Base-by-base conservation (phyloP, 2,888 invertebrate genomes). In the Ecliptopera silaceata region DNA sequence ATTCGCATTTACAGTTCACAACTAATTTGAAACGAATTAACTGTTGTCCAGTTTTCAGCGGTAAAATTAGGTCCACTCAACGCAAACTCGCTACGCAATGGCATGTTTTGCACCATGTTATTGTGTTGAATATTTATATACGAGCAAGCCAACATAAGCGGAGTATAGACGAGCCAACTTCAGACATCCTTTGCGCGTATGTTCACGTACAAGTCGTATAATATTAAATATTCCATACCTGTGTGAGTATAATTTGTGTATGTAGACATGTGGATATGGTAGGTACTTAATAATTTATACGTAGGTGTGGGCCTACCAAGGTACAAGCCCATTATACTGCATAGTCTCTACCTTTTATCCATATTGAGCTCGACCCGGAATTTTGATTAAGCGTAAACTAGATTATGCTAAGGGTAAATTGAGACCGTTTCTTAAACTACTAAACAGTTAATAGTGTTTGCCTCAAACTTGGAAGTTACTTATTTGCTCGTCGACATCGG, bases 351-450 rank as follows among this genome's bases (percentile, higher is more conserved):
- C 74, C 70, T 75, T 75, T 68, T 73, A 77, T 72, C 75, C 77
- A 79, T 77, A 82, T 79, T 79, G 78, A 72, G 77, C 77, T 76
- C 76, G 80, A 82, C 86, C 85, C 84, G 71, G 82, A 85, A 86
- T 87, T 87, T 84, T 86, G 86, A 87, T 87, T 86, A 86, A 84
- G 84, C 76, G 78, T 75, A 79, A 86, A 86, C 83, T 80, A 85
- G 86, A 86, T 86, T 86, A 85, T 79, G 72, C 72, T 77, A 72
- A 75, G 81, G 80, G 79, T 80, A 81, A 79, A 84, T 83, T 76
- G 80, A 79, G 81, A 75, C 81, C 79, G 80, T 85, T 86, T 86
- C 87, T 85, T 84, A 85, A 87, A 83, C 83, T 85, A 83, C 80
- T 80, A 75, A 82, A 86, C 84, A 82, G 82, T 85, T 86, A 86